Evolutionary conservation across 2,888 invertebrate genomes (phyloP), one percentile per base, ranked within the genome.

Genomic region (Mesochorus sp.): DNA sequence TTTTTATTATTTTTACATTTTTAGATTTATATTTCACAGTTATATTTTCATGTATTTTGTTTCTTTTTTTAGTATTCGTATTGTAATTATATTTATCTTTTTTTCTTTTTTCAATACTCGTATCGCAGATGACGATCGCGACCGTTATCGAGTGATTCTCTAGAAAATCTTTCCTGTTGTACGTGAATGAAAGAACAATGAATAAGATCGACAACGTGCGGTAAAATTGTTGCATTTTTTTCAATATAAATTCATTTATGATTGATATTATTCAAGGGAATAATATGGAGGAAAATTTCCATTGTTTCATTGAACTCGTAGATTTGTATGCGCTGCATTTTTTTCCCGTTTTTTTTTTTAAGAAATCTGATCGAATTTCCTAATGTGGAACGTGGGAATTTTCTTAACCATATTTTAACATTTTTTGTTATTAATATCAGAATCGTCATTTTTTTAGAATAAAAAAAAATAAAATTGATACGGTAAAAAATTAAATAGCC

Each of bases 241-340:
- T 61, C 42, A n/a, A n/a, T 10, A 10, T 14, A 21, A 10, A 47
- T 21, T 51, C 59, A 51, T 61, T 71, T 39, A 39, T 61, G 51
- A 59, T 42, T 51, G 59, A 49, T 51, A 39, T n/a, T 42, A 17
- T 51, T 39, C 51, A 71, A 31, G 61, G n/a, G 28, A 19, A 39
- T 21, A 49, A 59, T 53, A 17, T 3, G 5, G 26, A 59, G 14
- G 34, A 12, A 21, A 28, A n/a, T 61, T 8, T 61, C 39, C 42
- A 71, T 71, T 61, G 61, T 71, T 71, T 19, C 26, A 39, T 42
- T 71, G 24, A 53, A 51, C 31, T 61, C n/a, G n/a, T n/a, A n/a
- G n/a, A n/a, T n/a, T n/a, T n/a, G n/a, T n/a, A n/a, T n/a, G n/a
- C n/a, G n/a, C n/a, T n/a, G n/a, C n/a, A n/a, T n/a, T n/a, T n/a